These are phyloP conservation scores for Cyanoliseus patagonus DNA, from an alignment of 2,113 vertebrate genomes.

Conservation along the genomic window DNA sequence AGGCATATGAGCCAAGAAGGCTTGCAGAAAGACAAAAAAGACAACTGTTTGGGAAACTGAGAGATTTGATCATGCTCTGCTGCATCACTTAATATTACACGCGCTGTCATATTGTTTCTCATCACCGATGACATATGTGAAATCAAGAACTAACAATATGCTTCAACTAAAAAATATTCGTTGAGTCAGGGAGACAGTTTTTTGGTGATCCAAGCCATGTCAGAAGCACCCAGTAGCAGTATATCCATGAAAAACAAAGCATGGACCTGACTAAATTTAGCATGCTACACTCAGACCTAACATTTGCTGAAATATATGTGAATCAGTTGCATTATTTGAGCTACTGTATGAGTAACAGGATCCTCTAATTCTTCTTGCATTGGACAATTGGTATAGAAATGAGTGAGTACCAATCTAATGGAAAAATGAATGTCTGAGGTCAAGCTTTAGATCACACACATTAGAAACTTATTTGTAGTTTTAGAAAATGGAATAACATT, in stretches of 20 bases:
- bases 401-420: background rate
- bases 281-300: background rate
- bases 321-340: background rate
- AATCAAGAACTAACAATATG: background rate
- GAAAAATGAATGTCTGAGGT: background rate
- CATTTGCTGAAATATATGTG: background rate
- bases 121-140: accelerated
- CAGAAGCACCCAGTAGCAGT: background rate
- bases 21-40: background rate
- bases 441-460: background rate
- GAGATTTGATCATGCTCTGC: background rate
- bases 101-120: background rate
- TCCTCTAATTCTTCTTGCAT: background rate
- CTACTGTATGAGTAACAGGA: background rate
- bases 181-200: background rate
- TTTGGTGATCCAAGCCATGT: background rate
- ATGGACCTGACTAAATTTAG: background rate
- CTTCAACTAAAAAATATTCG: background rate
- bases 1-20: background rate
- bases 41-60: background rate
- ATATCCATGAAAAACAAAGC: background rate
- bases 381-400: background rate
- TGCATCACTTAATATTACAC: background rate
- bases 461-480: background rate
- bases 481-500: background rate